Evolutionary conservation across 1,140 invertebrate genomes (phyloP), one percentile per base, ranked within the genome.

Genomic region (Conus ventricosus): DNA sequence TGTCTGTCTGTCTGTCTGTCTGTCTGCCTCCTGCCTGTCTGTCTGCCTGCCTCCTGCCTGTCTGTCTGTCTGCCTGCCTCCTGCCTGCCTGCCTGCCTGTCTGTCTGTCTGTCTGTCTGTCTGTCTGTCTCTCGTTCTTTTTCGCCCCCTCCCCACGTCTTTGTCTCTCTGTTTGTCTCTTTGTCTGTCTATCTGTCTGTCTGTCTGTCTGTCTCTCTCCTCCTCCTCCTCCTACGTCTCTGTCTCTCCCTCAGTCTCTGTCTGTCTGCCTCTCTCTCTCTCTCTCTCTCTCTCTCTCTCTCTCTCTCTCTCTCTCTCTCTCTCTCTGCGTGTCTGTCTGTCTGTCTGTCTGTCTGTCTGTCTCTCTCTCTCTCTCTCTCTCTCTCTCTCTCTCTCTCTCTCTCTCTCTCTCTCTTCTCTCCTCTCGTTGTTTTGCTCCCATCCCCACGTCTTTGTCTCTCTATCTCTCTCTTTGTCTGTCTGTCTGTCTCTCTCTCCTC

Each of bases 361-460:
- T n/a, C 60, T 86, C 51, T n/a, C 39, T 63, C 85, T 86, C 51
- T 71, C 39, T 63, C 84, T 86, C 51, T 54, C 53, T 25, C 60
- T 86, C 51, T 71, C 53, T 63, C 63, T 86, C 20, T 71, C 39
- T 57, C 84, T 85, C 27, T 63, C 63, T 57, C 84, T 54, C 53
- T 25, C 60, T 86, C 51, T 71, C 53, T 63, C 63, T 86, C 20
- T 71, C 39, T 57, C 84, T 85, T 63, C 63, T 57, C 60, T 23
- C 23, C 63, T 57, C 84, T 85, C 27, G n/a, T 63, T 57, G 4
- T 85, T 23, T 63, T 63, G 15, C 84, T 63, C 27, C 84, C 39
- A 39, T 39, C 39, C 39, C 39, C 39, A 39, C 63, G 15, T 63
- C 63, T 57, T 55, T 85, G 15, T 63, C 63, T 57, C 84, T 85